Base-by-base conservation (phyloP, 2,797 vertebrate genomes). In the Falco peregrinus region DNA sequence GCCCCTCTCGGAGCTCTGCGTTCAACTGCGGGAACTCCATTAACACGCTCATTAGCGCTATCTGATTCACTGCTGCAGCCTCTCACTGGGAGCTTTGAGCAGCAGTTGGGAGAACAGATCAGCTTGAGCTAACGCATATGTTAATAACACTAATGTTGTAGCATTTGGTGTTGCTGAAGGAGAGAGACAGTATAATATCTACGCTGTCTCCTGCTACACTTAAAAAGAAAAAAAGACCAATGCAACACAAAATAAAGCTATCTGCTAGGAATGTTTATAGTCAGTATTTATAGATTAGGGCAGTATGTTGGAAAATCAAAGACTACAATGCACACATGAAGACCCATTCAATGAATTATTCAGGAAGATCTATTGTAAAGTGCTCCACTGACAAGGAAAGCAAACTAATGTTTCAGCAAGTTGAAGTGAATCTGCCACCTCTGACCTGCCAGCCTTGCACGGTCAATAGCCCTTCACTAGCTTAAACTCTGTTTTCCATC, bases 1-100 rank as follows among this genome's bases (percentile, higher is more conserved):
- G 84, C 71, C 60, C 16, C 25, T 96, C 90, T 97, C 22, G 6
- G 89, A 96, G 95, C 67, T 33, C 48, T 15, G 60, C 48, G 48
- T 95, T 96, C 82, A 33, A 21, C 95, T 79, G 95, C 41, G 78
- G 93, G 93, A 97, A 96, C 93, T 98, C 98, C 97, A 98, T 98
- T 98, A 98, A 93, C 76, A 77, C 31, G 9, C 96, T 96, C 96
- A 91, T 97, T 97, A 97, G 95, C 35, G 77, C 93, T 95, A 33
- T 90, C 90, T 93, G 97, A 97, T 97, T 97, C 95, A 91, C 25
- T 82, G 96, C 96, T 65, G 91, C 90, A 87, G 85, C 89, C 51
- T 65, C 89, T 90, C 89, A 43, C 95, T 82, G 89, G 92, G 95
- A 96, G 92, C 87, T 63, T 56, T 26, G 75, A 95, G 81, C 90